A percentile compares a stretch with the other conserved stretches of the same genome.
phyloP scores from a whole-genome alignment of 2,113 vertebrate genomes.

The Myrmophylax atrothorax region DNA sequence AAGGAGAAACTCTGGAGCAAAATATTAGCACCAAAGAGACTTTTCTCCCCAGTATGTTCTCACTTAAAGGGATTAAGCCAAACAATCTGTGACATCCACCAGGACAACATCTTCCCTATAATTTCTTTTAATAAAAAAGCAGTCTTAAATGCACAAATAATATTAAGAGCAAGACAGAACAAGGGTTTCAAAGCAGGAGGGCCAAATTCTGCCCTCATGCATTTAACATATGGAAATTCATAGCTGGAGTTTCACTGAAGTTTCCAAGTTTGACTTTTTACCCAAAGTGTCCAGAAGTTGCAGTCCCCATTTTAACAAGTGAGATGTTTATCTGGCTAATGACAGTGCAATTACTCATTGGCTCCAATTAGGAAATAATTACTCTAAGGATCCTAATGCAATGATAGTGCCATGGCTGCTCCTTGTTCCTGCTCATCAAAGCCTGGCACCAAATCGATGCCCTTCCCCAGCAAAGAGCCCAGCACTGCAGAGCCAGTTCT shows the following conservation, averaged over 20 bases:
- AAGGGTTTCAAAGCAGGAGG: not conserved
- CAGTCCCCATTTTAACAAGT: not conserved
- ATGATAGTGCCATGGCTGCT: accelerated
- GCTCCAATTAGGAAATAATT: not conserved
- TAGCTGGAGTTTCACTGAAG: not conserved
- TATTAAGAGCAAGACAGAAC: not conserved
- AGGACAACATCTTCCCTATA: accelerated
- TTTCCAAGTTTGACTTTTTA: not conserved
- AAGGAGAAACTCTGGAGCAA: not conserved
- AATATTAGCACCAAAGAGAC: not conserved
- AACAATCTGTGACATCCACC: not conserved
- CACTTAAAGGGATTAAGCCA: not conserved
- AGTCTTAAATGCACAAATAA: not conserved
- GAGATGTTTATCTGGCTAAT: not conserved
- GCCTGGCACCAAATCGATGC: not conserved
- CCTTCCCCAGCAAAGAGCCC: not conserved
- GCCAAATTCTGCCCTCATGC: not conserved
- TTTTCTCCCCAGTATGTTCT: not conserved
- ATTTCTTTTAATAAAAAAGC: not conserved
- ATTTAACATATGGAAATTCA: accelerated
- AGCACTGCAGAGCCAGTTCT: not conserved
- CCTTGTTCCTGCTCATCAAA: not conserved
- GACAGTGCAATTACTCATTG: not conserved
- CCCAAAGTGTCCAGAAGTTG: not conserved
- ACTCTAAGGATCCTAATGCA: not conserved